phyloP scores from a whole-genome alignment of 2,797 vertebrate species.

The Semotilus atromaculatus region DNA sequence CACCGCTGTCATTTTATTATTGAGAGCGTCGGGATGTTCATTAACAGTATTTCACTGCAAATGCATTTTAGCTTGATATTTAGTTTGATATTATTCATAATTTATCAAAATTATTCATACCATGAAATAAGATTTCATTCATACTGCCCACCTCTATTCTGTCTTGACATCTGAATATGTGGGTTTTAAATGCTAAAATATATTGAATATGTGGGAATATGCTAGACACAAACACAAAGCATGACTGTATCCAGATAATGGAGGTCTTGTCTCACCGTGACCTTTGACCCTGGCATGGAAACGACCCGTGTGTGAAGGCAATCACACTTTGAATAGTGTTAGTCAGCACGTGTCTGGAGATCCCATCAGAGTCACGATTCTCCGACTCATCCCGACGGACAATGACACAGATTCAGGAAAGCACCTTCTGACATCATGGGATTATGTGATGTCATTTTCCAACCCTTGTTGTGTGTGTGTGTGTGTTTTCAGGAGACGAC shows the following conservation, averaged over 20 bases:
- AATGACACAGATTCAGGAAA: constrained; percentile 41
- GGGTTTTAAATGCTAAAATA: constrained; percentile 38
- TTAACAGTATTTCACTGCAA: background rate
- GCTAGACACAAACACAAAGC: constrained; percentile 35
- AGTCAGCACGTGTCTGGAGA: constrained; percentile 47
- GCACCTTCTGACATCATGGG: background rate
- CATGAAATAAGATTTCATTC: constrained; percentile 2
- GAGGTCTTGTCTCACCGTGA: constrained; percentile 41
- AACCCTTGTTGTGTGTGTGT: background rate
- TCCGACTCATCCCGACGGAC: constrained; percentile 2
- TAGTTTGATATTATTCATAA: background rate
- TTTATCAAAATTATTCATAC: background rate
- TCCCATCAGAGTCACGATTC: constrained; percentile 34
- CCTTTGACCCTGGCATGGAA: constrained; percentile 33
- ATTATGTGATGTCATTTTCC: constrained; percentile 6
- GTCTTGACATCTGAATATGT: constrained; percentile 16
- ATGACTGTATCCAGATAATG: constrained; percentile 39
- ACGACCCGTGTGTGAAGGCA: background rate
- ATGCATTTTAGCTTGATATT: too few relatives aligned
- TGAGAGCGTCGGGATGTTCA: background rate
- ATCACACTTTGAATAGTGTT: constrained; percentile 27
- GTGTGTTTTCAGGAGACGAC: constrained; percentile 87
- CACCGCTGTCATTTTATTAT: too few relatives aligned
- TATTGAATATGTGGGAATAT: background rate
- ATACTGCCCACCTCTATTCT: background rate